Conservation (phyloP, 2,113 vertebrate species). For the Centrocercus urophasianus region DNA sequence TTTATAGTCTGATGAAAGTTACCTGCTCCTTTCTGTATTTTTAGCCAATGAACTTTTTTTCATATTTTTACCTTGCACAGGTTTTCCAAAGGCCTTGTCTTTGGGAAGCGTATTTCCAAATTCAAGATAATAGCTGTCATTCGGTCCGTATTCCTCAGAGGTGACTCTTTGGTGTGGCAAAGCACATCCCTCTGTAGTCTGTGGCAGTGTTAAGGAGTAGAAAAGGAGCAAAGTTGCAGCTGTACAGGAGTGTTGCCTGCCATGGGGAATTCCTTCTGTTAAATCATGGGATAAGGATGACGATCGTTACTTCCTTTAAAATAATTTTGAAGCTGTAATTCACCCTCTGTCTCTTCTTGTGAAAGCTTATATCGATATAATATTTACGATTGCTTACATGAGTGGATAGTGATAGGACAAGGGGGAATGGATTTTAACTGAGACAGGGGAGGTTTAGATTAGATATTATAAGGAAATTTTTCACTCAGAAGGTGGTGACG, state of each 20-base stretch:
- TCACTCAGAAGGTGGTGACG: too few species aligned
- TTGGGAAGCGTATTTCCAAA: not conserved
- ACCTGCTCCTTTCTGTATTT: not conserved
- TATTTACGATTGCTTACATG: too few species aligned
- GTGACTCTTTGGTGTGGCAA: rapidly evolving
- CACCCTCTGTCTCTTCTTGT: not conserved
- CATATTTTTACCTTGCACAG: not conserved
- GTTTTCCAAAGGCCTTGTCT: not conserved
- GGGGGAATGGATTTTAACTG: too few species aligned
- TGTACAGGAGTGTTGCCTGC: not conserved
- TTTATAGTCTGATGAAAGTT: not conserved
- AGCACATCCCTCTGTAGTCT: not conserved
- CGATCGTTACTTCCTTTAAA: not conserved
- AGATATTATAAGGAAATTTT: too few species aligned
- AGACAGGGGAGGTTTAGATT: too few species aligned
- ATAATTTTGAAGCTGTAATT: not conserved
- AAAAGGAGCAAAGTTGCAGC: not conserved
- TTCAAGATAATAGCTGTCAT: not conserved
- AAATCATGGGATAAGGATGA: not conserved
- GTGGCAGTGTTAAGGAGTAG: not conserved
- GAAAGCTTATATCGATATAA: not conserved
- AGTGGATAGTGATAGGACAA: too few species aligned
- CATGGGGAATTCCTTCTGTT: not conserved
- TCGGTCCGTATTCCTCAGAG: not conserved
- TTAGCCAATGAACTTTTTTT: not conserved